Percentiles rank a stretch among this genome's conserved stretches.
These are phyloP conservation scores for Chironomus tentans DNA, from an alignment of 2,888 invertebrate genomes.

Conservation along the genomic window DNA sequence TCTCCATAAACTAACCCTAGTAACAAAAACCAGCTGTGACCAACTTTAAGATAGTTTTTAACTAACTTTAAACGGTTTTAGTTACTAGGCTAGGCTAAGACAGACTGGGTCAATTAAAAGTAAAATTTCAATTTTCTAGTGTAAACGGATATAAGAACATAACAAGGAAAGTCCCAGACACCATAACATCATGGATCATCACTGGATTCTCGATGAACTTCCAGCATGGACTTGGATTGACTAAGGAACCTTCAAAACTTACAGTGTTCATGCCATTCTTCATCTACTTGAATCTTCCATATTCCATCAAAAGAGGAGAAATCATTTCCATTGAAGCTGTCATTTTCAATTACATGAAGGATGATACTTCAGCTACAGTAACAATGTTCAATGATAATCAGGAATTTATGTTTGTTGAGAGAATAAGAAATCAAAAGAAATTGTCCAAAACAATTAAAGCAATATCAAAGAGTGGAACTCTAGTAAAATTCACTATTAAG, in stretches of 20 bases:
- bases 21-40: no score
- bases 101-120: no score
- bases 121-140: no score
- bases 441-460: slow-evolving; percentile 53
- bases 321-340: slow-evolving; percentile 73
- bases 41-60: no score
- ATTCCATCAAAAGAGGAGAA: slow-evolving; percentile 74
- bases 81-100: no score
- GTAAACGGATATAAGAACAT: slow-evolving; percentile 45
- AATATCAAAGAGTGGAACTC: slow-evolving; percentile 55
- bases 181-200: slow-evolving; percentile 67
- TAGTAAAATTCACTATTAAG: slow-evolving; percentile 69
- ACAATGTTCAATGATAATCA: slow-evolving; percentile 67
- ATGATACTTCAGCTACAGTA: slow-evolving; percentile 62
- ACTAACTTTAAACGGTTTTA: no score
- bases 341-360: slow-evolving; percentile 72
- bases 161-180: slow-evolving; percentile 56
- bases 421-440: slow-evolving; percentile 48
- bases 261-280: slow-evolving; percentile 68
- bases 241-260: slow-evolving; percentile 52
- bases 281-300: slow-evolving; percentile 70
- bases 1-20: no score
- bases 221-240: slow-evolving; percentile 60
- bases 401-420: slow-evolving; percentile 67
- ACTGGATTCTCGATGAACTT: slow-evolving; percentile 66